Base-by-base conservation (phyloP, 2,797 vertebrate genomes). In the Anguilla obscura region DNA sequence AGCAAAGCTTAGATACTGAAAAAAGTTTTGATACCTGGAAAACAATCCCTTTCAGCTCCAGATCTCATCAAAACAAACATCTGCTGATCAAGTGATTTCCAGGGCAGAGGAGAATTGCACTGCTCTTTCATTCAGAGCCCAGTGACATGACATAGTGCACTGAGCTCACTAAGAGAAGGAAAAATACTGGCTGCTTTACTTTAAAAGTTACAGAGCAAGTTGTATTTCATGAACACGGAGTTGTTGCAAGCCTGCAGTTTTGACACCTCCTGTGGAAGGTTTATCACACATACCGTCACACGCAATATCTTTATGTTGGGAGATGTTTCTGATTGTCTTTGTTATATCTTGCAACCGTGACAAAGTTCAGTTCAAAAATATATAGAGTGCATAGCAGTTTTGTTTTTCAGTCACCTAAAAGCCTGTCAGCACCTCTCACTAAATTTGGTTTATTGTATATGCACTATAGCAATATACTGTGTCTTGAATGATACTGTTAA, bases 11-110 rank as follows among this genome's bases (percentile, higher is more conserved):
- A 12, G 52, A 60, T 12, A 60, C 83, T 85, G 83, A 14, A 58
- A 85, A 85, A 52, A 24, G n/a, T 85, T 56, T 85, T 30, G 83
- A 54, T 52, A n/a, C 50, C 40, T 24, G 9, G 48, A 84, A 50
- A 56, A 84, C 54, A 85, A 58, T 85, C 27, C 83, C 27, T 58
- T 85, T 85, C 83, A 85, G 83, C 24, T 60, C 6, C 50, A 54
- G 52, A 84, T 84, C 83, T 56, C 54, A 85, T 56, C 18, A 60
- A 85, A 85, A 58, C 52, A 85, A 85, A 56, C 54, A 85, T 82
- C 16, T 60, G 84, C 84, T 66, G 84, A 85, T 85, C 30, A 85
- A 85, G 30, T 85, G 36, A 40, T 63, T 63, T 85, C 27, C 84
- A 60, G 54, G 33, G 58, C 84, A 66, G 30, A n/a, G 58, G 36